Evolutionary conservation across 2,888 invertebrate genomes (phyloP).

Genomic region (Osmoderma eremita): DNA sequence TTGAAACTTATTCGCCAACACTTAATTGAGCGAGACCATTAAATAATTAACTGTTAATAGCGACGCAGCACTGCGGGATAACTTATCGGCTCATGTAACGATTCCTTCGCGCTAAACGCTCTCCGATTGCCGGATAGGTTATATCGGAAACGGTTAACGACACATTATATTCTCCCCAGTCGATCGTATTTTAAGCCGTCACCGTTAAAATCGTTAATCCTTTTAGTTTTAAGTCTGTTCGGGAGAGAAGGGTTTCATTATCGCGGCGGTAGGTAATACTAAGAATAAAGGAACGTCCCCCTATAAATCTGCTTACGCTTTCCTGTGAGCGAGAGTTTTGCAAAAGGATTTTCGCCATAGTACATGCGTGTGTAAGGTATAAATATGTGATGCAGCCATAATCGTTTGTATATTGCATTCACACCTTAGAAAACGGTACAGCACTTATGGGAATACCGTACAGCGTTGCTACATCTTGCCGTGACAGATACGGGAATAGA

Average conservation of each 20-base stretch:
- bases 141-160: background rate
- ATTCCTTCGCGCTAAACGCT: constrained; percentile 4
- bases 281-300: no score
- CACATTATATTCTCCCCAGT: background rate
- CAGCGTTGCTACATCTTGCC: no score
- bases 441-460: no score
- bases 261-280: background rate
- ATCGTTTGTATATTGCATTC: no score
- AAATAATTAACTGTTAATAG: constrained; percentile 39
- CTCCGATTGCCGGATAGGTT: background rate
- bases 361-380: no score
- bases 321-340: no score
- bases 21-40: constrained; percentile 33
- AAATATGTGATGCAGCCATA: no score
- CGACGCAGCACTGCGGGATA: constrained; percentile 18
- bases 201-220: background rate
- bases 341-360: no score
- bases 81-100: constrained; percentile 29
- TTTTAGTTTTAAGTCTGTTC: no score
- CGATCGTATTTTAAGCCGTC: background rate
- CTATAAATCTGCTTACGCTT: no score
- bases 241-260: background rate
- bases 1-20: constrained; percentile 11
- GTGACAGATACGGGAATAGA: no score
- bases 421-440: no score